These are phyloP conservation scores for Plagodis dolabraria DNA, from an alignment of 2,888 invertebrate genomes.

Conservation along the genomic window DNA sequence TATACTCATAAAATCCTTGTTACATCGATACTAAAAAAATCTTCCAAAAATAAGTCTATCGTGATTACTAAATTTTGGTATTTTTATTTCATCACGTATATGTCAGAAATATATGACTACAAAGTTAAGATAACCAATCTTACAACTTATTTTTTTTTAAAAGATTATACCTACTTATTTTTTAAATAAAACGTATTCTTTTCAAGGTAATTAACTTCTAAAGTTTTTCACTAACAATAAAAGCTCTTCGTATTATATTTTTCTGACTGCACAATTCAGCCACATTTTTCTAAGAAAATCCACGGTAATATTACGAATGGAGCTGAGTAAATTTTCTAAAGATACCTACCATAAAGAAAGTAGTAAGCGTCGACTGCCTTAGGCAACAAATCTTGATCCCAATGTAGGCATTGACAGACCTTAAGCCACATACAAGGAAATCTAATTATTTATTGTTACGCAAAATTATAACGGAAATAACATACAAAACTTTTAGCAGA, in stretches of 20 bases:
- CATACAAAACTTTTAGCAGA: too few species aligned
- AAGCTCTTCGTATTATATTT: slow-evolving; percentile 15
- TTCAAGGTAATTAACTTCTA: slow-evolving; percentile 8
- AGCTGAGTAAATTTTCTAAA: slow-evolving; percentile 61
- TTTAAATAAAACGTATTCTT: neutral
- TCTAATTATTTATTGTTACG: too few species aligned
- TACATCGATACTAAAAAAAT: too few species aligned
- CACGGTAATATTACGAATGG: slow-evolving; percentile 28
- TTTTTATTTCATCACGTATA: too few species aligned
- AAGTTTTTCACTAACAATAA: slow-evolving; percentile 13
- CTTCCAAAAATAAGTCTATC: too few species aligned
- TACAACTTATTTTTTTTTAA: too few species aligned
- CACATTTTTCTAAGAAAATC: slow-evolving; percentile 47
- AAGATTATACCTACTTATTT: too few species aligned
- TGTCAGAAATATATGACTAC: too few species aligned
- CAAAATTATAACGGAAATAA: too few species aligned
- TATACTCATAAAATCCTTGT: too few species aligned
- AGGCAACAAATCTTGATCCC: slow-evolving; percentile 59
- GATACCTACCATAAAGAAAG: slow-evolving; percentile 64
- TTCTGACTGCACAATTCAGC: slow-evolving; percentile 11
- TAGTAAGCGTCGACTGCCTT: slow-evolving; percentile 52
- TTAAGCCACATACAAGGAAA: neutral
- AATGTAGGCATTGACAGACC: neutral
- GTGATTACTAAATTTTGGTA: too few species aligned
- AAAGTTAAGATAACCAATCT: too few species aligned